Conservation (phyloP, 2,797 vertebrate genomes). For the Rhynchotus rufescens region DNA sequence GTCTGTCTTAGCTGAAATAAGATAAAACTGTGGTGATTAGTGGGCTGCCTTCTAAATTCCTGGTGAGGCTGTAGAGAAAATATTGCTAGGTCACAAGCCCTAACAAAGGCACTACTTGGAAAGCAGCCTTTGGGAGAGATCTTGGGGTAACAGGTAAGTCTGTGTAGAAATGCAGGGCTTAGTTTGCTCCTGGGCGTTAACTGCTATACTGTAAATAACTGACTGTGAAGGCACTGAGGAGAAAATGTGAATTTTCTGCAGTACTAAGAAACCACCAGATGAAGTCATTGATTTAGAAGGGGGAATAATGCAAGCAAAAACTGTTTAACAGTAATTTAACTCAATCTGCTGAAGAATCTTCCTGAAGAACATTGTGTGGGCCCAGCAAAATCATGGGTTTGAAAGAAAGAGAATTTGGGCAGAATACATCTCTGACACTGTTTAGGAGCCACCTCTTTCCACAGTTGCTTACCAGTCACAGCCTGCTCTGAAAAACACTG, state of each 20-base stretch:
- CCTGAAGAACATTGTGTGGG: neutral
- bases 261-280: neutral
- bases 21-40: neutral
- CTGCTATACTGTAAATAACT: neutral
- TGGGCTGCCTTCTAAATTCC: neutral
- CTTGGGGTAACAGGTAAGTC: neutral
- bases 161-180: neutral
- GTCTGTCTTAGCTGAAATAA: neutral
- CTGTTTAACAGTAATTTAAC: neutral
- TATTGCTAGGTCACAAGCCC: neutral
- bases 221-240: neutral
- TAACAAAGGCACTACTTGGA: neutral
- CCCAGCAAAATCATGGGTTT: neutral
- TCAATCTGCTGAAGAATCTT: neutral
- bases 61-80: neutral
- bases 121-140: slow-evolving; percentile 16
- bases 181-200: neutral
- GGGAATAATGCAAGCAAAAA: neutral
- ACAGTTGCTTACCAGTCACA: neutral
- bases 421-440: neutral
- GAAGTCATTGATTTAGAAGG: neutral
- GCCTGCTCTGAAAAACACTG: neutral
- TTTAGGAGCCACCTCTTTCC: neutral
- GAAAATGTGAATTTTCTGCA: slow-evolving; percentile 18
- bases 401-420: neutral